phyloP scores from a whole-genome alignment of 1,140 invertebrate species.

The Coptotermes formosanus region DNA sequence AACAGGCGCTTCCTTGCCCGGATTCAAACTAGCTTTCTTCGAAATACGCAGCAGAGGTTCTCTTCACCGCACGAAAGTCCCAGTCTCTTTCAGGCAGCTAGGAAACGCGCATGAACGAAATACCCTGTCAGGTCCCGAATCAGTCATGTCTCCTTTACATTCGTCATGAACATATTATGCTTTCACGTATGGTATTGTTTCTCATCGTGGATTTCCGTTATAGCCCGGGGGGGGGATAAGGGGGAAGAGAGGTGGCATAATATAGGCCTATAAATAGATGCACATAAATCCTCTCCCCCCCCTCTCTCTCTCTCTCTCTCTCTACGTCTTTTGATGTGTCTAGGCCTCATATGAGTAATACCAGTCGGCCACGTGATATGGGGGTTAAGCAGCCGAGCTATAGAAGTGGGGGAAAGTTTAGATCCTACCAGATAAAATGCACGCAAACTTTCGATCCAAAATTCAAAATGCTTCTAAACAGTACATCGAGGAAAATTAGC shows the following conservation, averaged over 20 bases:
- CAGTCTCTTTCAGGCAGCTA: too few species aligned
- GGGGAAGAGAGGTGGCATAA: not conserved
- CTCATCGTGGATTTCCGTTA: not conserved
- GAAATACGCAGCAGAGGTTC: too few species aligned
- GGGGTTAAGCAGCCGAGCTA: not conserved
- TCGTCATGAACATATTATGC: not conserved
- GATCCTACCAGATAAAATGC: not conserved
- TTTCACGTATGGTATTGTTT: not conserved
- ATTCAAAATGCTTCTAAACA: not conserved
- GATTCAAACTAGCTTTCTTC: too few species aligned
- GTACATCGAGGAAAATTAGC: not conserved
- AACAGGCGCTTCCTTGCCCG: too few species aligned
- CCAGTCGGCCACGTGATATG: slow-evolving; percentile 1
- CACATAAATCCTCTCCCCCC: not conserved
- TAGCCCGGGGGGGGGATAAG: not conserved
- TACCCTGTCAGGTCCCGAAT: not conserved
- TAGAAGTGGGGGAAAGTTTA: not conserved
- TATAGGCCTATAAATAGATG: not conserved
- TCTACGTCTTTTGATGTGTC: slow-evolving; percentile 6
- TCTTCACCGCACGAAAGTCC: too few species aligned
- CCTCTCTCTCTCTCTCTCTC: not conserved
- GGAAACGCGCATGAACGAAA: too few species aligned
- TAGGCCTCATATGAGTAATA: not conserved
- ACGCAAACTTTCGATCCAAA: not conserved
- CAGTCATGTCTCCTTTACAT: not conserved